Base-by-base conservation (phyloP, 2,888 invertebrate species). In the Pandemis cinnamomeana region DNA sequence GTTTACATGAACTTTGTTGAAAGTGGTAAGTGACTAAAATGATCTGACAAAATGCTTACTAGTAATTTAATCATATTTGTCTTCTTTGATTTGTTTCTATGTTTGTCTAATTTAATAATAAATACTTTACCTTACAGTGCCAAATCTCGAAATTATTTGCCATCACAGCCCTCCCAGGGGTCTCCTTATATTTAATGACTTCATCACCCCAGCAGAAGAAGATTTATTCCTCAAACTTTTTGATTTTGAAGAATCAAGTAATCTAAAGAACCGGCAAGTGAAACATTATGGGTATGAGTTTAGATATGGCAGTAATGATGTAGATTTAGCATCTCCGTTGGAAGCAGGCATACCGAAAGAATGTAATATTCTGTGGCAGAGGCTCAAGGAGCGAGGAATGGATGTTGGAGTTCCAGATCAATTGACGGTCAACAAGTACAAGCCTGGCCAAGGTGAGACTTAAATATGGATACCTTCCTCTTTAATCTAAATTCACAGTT, bases 261-360 rank as follows among this genome's bases (percentile, higher is more conserved):
- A 83, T 51, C 89, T 98, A 78, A 99, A 98, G 86, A 96, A 98
- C 84, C 94, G 99, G 53, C 95, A 95, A 91, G 99, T 99, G 0
- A 96, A 96, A 85, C 99, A 99, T 91, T 99, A 96, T 91, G 99
- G 99, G 0, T 99, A 96, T 89, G 98, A 98, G 86, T 99, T 99
- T 88, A 93, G 96, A 77, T 99, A 99, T 89, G 97, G 96, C 66
- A 96, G 95, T 41, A 99, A 99, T 91, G 97, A 97, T 90, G 97
- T 99, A 0, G 97, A 99, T 87, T 93, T 96, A 71, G 88, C 95
- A 71, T 88, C 94, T 68, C 98, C 98, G 0, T 90, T 97, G 46
- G 80, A 89, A 0, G 94, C 96, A 62, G 91, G 91, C 58, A 96
- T 99, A 81, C 99, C 99, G 0, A 77, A 85, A 5, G 94, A 95